Evolutionary conservation across 2,888 invertebrate genomes (phyloP).

Genomic region (Panzeria rudis): DNA sequence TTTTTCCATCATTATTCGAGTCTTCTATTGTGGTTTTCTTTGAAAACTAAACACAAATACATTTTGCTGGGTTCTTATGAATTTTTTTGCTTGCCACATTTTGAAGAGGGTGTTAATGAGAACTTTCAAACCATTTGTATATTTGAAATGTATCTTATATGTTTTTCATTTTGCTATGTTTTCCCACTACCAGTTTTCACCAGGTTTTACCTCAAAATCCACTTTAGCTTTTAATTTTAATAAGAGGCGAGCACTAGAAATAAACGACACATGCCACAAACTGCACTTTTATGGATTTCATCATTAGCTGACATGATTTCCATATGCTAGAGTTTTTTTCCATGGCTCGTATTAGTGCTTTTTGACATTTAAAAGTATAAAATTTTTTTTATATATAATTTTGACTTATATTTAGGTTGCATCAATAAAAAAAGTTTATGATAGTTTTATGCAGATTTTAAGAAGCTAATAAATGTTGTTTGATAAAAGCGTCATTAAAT

Average conservation of each 20-base stretch:
- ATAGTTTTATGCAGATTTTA: slow-evolving; percentile 28
- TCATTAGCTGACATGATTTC: slow-evolving; percentile 78
- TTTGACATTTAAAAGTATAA: neutral
- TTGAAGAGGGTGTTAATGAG: slow-evolving; percentile 70
- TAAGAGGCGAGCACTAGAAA: slow-evolving; percentile 69
- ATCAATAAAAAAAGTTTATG: slow-evolving; percentile 39
- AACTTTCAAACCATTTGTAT: slow-evolving; percentile 52
- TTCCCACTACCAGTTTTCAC: slow-evolving; percentile 52
- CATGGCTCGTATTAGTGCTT: neutral
- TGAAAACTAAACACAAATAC: neutral
- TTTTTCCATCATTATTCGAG: too few relatives aligned
- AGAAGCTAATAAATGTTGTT: neutral
- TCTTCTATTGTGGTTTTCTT: too few relatives aligned
- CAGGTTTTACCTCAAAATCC: slow-evolving; percentile 36
- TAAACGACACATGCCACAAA: slow-evolving; percentile 83
- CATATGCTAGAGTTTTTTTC: slow-evolving; percentile 76
- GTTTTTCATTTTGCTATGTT: slow-evolving; percentile 6
- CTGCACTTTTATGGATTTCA: slow-evolving; percentile 81
- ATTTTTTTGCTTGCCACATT: slow-evolving; percentile 10
- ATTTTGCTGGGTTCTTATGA: slow-evolving; percentile 31
- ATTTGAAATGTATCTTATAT: slow-evolving; percentile 47
- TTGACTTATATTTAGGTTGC: neutral
- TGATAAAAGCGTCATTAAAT: neutral
- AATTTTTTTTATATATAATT: neutral
- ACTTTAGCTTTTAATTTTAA: slow-evolving; percentile 81